These are phyloP conservation scores for Dendrolimus houi DNA, from an alignment of 2,888 invertebrate genomes.

Conservation along the genomic window DNA sequence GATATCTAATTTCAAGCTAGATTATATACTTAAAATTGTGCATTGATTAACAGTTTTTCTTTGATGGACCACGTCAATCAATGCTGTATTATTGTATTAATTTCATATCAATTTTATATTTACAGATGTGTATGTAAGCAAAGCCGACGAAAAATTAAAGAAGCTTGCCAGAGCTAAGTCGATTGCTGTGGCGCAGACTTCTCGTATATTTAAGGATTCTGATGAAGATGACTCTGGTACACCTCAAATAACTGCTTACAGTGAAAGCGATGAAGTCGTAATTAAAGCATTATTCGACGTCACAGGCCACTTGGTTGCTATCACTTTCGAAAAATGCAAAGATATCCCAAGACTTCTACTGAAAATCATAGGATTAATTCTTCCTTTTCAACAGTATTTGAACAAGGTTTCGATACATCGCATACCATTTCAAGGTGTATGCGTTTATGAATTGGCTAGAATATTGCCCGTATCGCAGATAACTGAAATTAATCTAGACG, in stretches of 20 bases:
- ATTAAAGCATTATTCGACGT: slow-evolving; percentile 9
- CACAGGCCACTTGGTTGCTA: slow-evolving; percentile 13
- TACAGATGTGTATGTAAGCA: slow-evolving; percentile 15
- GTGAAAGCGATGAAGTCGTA: slow-evolving; percentile 1
- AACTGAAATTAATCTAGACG: slow-evolving; percentile 27
- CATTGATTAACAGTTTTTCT: no score
- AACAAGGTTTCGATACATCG: slow-evolving; percentile 14
- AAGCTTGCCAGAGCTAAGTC: slow-evolving; percentile 3
- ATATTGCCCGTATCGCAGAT: slow-evolving; percentile 14
- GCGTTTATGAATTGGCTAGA: slow-evolving; percentile 18
- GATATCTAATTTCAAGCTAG: no score
- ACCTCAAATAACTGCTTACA: neutral
- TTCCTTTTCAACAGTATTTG: slow-evolving; percentile 18
- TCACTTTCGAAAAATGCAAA: slow-evolving; percentile 10
- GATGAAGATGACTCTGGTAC: slow-evolving; percentile 3
- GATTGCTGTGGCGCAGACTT: neutral
- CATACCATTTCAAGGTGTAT: slow-evolving; percentile 9
- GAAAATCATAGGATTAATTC: slow-evolving; percentile 18
- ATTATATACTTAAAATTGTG: no score
- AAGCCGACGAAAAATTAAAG: slow-evolving; percentile 9
- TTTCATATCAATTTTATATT: no score
- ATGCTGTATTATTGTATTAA: no score
- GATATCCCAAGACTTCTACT: slow-evolving; percentile 19
- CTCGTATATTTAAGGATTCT: slow-evolving; percentile 1
- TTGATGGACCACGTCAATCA: no score